A percentile compares a stretch with the other conserved stretches of the same genome.
Conservation (phyloP, 2,113 vertebrate genomes). For the Patagioenas fasciata region DNA sequence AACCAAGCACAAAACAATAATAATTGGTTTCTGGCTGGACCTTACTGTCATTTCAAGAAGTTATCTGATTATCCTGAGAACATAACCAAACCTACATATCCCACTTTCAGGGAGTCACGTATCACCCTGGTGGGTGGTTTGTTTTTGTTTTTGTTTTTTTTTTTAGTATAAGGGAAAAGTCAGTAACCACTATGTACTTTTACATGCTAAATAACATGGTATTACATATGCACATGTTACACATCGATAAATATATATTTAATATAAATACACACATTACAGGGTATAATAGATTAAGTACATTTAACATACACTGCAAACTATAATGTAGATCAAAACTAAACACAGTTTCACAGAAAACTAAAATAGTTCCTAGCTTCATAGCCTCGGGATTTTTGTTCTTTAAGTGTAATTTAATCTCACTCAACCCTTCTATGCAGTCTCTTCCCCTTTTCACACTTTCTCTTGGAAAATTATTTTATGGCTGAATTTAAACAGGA, state of each 20-base stretch:
- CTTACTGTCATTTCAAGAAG: not conserved
- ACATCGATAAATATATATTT: not conserved
- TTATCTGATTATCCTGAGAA: not conserved
- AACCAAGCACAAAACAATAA: not conserved
- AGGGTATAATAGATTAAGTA: rapidly evolving
- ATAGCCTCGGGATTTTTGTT: not conserved
- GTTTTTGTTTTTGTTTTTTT: not conserved
- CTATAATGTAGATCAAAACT: not conserved
- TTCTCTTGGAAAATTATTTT: not conserved
- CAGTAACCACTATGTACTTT: not conserved
- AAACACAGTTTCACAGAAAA: not conserved
- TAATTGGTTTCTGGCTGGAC: not conserved
- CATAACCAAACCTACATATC: not conserved
- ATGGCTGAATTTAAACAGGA: not conserved
- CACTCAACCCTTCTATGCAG: not conserved
- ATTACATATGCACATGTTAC: not conserved
- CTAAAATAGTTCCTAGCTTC: not conserved
- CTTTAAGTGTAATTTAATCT: not conserved
- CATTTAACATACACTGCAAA: not conserved
- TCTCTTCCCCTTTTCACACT: not conserved
- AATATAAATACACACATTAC: not conserved
- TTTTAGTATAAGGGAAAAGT: not conserved
- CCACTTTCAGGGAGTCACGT: not conserved
- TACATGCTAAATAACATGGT: rapidly evolving
- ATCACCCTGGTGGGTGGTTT: not conserved